phyloP scores from a whole-genome alignment of 2,113 vertebrate species.

The Furnarius figulus region DNA sequence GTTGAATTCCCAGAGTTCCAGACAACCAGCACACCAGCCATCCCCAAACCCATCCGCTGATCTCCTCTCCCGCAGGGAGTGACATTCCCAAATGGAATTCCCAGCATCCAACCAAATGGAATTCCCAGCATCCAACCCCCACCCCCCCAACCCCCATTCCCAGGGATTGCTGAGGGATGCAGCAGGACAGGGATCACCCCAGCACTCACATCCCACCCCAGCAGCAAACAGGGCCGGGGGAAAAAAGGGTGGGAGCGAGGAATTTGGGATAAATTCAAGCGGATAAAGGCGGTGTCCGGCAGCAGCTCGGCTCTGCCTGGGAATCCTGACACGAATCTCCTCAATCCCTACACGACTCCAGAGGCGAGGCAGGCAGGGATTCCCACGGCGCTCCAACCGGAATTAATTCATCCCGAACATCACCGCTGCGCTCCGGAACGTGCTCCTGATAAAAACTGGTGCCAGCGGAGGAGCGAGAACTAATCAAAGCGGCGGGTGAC shows the following conservation, averaged over 20 bases:
- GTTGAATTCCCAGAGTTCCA: background rate
- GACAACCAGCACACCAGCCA: background rate
- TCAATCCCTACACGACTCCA: background rate
- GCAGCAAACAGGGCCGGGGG: rapidly evolving
- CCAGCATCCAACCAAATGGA: background rate
- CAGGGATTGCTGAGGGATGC: too few species aligned
- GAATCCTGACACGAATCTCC: background rate
- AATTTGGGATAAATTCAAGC: background rate
- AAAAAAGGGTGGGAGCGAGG: background rate
- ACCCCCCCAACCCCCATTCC: background rate
- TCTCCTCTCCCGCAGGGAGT: background rate
- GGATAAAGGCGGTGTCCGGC: background rate
- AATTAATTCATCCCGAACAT: conserved; percentile 47
- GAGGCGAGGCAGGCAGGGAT: background rate
- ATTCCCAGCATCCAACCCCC: background rate
- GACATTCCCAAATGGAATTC: rapidly evolving
- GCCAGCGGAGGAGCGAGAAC: background rate
- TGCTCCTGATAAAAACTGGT: background rate
- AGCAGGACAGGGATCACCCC: background rate
- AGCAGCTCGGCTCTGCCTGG: background rate
- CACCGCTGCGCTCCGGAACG: background rate
- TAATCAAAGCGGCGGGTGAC: background rate
- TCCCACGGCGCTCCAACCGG: background rate
- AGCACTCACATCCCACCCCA: background rate
- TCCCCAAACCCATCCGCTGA: background rate